Conservation (phyloP, 2,888 invertebrate genomes). For the Epinotia demarniana region DNA sequence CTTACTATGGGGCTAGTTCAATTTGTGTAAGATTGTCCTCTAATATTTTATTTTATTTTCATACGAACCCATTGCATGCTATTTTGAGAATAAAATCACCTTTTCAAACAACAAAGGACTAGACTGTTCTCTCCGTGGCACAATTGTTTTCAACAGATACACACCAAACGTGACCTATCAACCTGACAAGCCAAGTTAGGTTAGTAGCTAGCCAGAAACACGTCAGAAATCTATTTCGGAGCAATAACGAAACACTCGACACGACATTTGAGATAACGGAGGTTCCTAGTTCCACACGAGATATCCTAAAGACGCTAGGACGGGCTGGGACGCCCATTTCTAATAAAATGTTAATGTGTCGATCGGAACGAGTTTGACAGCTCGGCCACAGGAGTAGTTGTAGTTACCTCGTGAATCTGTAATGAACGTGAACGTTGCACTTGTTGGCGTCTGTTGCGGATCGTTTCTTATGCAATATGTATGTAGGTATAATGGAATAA, state of each 20-base stretch:
- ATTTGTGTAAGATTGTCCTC: no score
- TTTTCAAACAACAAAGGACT: no score
- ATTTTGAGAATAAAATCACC: no score
- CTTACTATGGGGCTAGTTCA: no score
- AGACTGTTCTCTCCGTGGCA: no score
- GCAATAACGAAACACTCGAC: background rate
- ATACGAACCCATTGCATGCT: no score
- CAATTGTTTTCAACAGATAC: background rate
- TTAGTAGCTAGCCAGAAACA: background rate
- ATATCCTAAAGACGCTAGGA: slow-evolving; percentile 22
- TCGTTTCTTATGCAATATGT: background rate
- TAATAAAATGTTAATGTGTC: slow-evolving; percentile 32
- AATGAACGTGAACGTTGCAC: background rate
- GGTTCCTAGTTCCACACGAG: background rate
- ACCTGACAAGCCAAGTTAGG: background rate
- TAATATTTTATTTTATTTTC: no score
- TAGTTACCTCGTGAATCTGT: background rate
- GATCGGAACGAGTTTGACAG: slow-evolving; percentile 8
- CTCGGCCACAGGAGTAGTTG: background rate
- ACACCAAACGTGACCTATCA: slow-evolving; percentile 1
- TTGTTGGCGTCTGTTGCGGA: background rate
- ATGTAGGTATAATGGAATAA: background rate
- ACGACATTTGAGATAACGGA: background rate
- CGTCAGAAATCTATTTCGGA: background rate
- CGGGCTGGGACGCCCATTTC: slow-evolving; percentile 34